phyloP scores from a whole-genome alignment of 1,140 invertebrate species.

The Zaprionus inermis region DNA sequence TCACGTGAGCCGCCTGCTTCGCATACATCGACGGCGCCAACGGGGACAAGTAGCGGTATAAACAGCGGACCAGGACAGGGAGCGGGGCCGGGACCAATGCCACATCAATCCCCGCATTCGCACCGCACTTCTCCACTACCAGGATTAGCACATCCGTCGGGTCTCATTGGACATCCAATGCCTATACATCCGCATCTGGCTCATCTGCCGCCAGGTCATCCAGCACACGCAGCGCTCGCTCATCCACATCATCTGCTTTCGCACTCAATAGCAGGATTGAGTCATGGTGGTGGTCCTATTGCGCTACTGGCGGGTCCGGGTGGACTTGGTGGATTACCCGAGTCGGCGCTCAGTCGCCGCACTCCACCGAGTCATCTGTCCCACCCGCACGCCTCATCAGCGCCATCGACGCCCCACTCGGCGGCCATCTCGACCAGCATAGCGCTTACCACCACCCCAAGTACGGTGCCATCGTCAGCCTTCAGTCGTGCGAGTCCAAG shows the following conservation, averaged over 20 bases:
- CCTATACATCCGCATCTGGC: constrained; percentile 80
- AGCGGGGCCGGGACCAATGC: constrained; percentile 45
- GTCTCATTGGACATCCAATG: constrained; percentile 77
- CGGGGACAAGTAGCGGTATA: constrained; percentile 30
- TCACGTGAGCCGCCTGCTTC: constrained; percentile 59
- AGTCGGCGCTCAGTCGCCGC: constrained; percentile 75
- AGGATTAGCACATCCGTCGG: constrained; percentile 68
- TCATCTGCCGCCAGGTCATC: constrained; percentile 79
- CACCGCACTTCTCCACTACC: constrained; percentile 79
- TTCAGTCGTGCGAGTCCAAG: constrained; percentile 84
- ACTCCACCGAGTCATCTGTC: constrained; percentile 75
- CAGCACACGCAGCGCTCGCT: constrained; percentile 75
- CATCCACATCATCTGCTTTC: constrained; percentile 77
- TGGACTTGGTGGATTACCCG: constrained; percentile 71
- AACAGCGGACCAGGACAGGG: constrained; percentile 29
- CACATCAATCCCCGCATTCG: constrained; percentile 73
- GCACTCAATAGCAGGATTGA: constrained; percentile 74
- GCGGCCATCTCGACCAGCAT: constrained; percentile 65
- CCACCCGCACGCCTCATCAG: constrained; percentile 70
- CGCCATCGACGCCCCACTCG: constrained; percentile 66
- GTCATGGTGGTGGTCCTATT: constrained; percentile 76
- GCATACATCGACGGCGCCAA: constrained; percentile 64
- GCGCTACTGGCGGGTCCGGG: constrained; percentile 73
- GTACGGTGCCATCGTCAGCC: constrained; percentile 82
- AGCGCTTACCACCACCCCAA: constrained; percentile 63